Evolutionary conservation across 2,888 invertebrate species (phyloP).

Genomic region (Ferdinandea cuprea): DNA sequence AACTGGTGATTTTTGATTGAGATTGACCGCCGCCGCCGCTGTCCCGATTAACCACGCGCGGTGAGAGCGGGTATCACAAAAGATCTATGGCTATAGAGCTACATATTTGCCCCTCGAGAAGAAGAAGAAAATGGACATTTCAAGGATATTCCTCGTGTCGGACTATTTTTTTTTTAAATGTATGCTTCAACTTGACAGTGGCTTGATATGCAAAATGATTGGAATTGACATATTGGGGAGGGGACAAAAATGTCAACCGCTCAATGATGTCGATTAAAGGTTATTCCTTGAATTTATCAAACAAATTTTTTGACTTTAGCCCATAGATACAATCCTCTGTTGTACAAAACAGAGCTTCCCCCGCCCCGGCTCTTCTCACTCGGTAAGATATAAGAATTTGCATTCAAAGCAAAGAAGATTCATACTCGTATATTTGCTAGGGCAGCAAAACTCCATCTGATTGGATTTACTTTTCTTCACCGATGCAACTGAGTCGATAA

Average conservation of each 20-base stretch:
- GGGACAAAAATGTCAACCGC: conserved; percentile 30
- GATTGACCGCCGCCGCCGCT: conserved; percentile 64
- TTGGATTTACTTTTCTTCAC: conserved; percentile 45
- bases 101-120: too few species aligned
- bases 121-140: conserved; percentile 28
- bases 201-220: conserved; percentile 67
- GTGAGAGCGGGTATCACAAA: not conserved
- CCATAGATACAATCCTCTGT: conserved; percentile 29
- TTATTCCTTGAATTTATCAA: conserved; percentile 10
- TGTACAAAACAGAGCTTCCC: too few species aligned
- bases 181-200: conserved; percentile 32
- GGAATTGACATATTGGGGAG: conserved; percentile 37
- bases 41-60: conserved; percentile 16
- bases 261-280: conserved; percentile 26
- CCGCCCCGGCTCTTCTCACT: not conserved
- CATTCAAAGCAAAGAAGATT: conserved; percentile 30
- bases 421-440: not conserved
- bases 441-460: conserved; percentile 47
- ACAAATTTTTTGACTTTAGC: conserved; percentile 16
- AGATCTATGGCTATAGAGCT: not conserved
- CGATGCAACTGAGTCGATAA: conserved; percentile 79
- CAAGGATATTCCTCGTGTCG: conserved; percentile 41
- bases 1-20: conserved; percentile 73
- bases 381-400: conserved; percentile 27
- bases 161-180: conserved; percentile 30